A percentile compares a stretch with the other conserved stretches of the same genome.
Evolutionary conservation across 2,113 vertebrate genomes (phyloP).

Genomic region (Fulica atra): DNA sequence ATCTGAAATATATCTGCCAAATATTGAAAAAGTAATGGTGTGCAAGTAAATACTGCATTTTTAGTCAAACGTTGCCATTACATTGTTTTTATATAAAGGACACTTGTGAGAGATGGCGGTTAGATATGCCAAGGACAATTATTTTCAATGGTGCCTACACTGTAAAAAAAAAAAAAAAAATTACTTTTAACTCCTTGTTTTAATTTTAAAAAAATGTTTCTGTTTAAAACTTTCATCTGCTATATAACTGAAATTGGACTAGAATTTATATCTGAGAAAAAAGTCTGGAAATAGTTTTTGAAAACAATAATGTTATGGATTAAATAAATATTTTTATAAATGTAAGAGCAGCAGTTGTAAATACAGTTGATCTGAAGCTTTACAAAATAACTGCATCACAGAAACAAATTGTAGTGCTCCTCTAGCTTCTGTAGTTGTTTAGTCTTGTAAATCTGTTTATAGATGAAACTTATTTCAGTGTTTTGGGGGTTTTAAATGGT

Average conservation of each 20-base stretch:
- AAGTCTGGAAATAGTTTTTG: constrained; percentile 80
- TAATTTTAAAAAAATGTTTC: constrained; percentile 75
- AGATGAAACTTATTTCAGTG: constrained; percentile 78
- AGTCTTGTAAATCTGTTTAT: constrained; percentile 83
- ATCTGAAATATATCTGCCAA: constrained; percentile 77
- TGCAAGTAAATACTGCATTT: constrained; percentile 62
- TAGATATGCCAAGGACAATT: constrained; percentile 77
- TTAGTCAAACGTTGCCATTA: constrained; percentile 72
- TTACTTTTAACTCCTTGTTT: constrained; percentile 76
- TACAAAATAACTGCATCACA: constrained; percentile 74
- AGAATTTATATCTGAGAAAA: constrained; percentile 75
- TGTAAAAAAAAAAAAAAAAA: constrained; percentile 70
- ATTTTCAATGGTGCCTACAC: constrained; percentile 79
- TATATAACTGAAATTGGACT: constrained; percentile 74
- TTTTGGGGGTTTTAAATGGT: constrained; percentile 71
- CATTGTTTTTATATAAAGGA: constrained; percentile 68
- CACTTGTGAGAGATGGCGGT: constrained; percentile 67
- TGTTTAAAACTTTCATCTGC: constrained; percentile 74
- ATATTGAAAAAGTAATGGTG: constrained; percentile 70
- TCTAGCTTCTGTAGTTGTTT: constrained; percentile 75
- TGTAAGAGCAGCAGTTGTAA: constrained; percentile 82
- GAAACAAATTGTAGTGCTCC: constrained; percentile 70
- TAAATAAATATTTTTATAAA: constrained; percentile 87
- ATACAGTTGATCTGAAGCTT: constrained; percentile 83
- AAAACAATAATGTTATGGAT: constrained; percentile 81